phyloP scores from a whole-genome alignment of 1,140 invertebrate genomes.

The Caerostris darwini region DNA sequence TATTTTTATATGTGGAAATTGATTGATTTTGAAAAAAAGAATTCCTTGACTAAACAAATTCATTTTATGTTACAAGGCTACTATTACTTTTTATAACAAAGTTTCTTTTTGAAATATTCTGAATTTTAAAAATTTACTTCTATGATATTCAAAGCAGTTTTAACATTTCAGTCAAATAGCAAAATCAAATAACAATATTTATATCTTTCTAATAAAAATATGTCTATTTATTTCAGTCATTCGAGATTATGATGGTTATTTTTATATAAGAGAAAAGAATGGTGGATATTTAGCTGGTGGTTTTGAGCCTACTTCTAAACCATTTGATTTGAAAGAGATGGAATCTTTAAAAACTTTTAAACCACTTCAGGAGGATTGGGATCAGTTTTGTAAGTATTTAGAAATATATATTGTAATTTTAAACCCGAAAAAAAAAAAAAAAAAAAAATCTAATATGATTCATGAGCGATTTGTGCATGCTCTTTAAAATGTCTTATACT shows the following conservation, averaged over 20 bases:
- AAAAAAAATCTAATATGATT: background rate
- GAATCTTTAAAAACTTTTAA: constrained; percentile 56
- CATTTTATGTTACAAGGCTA: too few species aligned
- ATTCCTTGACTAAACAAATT: too few species aligned
- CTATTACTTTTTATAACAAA: too few species aligned
- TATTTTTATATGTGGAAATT: too few species aligned
- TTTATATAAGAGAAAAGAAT: constrained; percentile 83
- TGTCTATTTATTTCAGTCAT: constrained; percentile 81
- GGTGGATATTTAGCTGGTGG: constrained; percentile 83
- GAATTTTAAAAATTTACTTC: background rate
- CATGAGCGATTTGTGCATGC: background rate
- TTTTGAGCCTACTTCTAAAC: constrained; percentile 83
- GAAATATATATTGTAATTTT: constrained; percentile 40
- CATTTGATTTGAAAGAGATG: constrained; percentile 79
- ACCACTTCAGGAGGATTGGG: constrained; percentile 89
- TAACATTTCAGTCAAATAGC: too few species aligned
- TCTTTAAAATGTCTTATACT: too few species aligned
- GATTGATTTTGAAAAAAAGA: too few species aligned
- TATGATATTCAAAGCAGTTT: background rate
- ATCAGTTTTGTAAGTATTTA: constrained; percentile 94
- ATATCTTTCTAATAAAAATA: background rate
- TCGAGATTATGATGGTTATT: constrained; percentile 83
- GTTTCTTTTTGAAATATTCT: background rate
- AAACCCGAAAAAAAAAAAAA: background rate
- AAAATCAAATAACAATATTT: too few species aligned